These are phyloP conservation scores for Ceratitis capitata DNA, from an alignment of 1,140 invertebrate species.

Conservation along the genomic window DNA sequence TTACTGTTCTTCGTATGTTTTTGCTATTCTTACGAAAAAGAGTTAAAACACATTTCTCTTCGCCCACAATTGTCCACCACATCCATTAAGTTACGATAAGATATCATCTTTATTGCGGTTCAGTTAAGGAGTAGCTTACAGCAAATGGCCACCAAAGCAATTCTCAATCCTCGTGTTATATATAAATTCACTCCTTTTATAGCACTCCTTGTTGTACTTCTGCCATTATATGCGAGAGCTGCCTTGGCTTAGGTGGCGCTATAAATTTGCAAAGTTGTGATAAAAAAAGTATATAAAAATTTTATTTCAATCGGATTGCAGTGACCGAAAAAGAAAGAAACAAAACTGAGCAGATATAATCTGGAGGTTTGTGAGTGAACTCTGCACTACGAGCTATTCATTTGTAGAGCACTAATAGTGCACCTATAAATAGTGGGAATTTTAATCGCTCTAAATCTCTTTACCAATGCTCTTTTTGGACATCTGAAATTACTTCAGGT, in stretches of 20 bases:
- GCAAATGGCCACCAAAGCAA: neutral
- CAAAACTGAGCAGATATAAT: neutral
- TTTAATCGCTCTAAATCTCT: too few species aligned
- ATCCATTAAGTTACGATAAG: neutral
- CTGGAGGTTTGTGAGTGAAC: neutral
- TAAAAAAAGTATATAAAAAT: conserved; percentile 22
- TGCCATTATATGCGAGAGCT: too few species aligned
- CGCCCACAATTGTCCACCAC: neutral
- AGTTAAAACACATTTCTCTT: too few species aligned
- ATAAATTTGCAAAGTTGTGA: conserved; percentile 16
- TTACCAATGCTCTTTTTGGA: too few species aligned
- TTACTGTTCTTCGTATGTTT: too few species aligned
- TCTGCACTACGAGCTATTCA: neutral
- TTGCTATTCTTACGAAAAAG: too few species aligned
- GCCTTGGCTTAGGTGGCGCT: neutral
- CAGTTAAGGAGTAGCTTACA: neutral
- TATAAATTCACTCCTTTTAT: too few species aligned
- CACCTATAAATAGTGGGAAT: neutral
- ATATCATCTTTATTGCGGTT: conserved; percentile 7
- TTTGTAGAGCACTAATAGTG: conserved; percentile 11
- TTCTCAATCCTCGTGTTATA: too few species aligned
- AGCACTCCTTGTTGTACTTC: too few species aligned
- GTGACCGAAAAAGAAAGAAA: neutral
- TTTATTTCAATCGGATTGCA: neutral
- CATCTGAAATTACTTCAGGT: too few species aligned